Evolutionary conservation across 2,797 vertebrate genomes (phyloP).

Genomic region (Jordanella pulchra): DNA sequence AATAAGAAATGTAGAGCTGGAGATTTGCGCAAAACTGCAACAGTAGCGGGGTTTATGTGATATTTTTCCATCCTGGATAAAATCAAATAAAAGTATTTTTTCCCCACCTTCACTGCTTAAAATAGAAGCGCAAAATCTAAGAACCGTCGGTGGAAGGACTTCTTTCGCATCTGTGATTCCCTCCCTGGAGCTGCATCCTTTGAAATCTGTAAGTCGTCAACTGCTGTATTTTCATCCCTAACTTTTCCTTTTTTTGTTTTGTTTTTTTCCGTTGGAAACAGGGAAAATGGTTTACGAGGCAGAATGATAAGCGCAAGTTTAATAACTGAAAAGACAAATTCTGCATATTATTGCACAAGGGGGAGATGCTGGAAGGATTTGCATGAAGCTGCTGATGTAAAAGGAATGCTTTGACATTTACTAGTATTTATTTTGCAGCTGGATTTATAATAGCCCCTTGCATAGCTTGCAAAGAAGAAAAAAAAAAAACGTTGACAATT

Average conservation of each 20-base stretch:
- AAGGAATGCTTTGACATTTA: conserved; percentile 13
- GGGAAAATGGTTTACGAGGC: neutral
- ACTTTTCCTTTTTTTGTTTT: conserved; percentile 12
- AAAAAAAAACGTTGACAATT: no score
- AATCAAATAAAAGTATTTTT: conserved; percentile 33
- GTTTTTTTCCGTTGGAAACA: neutral
- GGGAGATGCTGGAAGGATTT: conserved; percentile 12
- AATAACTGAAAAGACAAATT: neutral
- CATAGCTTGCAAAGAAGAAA: neutral
- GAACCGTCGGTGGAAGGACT: conserved; percentile 53
- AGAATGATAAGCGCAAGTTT: neutral
- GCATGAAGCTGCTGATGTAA: conserved; percentile 30
- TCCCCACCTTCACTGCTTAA: conserved; percentile 52
- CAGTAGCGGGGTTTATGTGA: conserved; percentile 23
- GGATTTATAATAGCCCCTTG: neutral
- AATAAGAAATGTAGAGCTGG: neutral
- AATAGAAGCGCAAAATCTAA: conserved; percentile 57
- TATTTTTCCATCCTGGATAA: conserved; percentile 50
- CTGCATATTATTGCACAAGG: neutral
- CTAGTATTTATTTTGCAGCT: conserved; percentile 13
- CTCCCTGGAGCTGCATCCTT: conserved; percentile 28
- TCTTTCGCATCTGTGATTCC: conserved; percentile 27
- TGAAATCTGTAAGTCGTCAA: conserved; percentile 44
- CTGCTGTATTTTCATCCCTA: neutral
- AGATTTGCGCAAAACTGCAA: conserved; percentile 27